Percentiles rank a stretch among this genome's conserved stretches.
phyloP scores from a whole-genome alignment of 92 coral and sea anemone species.

The Parazoanthus atlanticus region DNA sequence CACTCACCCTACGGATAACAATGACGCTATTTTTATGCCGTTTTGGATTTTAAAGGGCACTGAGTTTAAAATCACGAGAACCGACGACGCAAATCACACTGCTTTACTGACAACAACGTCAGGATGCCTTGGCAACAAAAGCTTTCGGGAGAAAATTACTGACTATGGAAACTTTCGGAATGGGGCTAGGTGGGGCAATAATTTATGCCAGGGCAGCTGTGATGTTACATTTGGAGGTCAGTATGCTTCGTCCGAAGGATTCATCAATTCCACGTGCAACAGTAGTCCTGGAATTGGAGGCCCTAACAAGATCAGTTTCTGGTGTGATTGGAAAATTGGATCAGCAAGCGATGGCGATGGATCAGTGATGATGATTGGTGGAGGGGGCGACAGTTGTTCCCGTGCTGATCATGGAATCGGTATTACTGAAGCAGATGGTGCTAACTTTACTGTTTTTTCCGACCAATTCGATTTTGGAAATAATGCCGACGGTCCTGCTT shows the following conservation, averaged over 20 bases:
- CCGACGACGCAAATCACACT: conserved; percentile 27
- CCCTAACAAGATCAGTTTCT: conserved; percentile 27
- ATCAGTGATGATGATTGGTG: conserved; percentile 18
- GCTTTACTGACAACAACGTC: conserved; percentile 31
- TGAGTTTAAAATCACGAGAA: conserved; percentile 43
- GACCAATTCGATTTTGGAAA: conserved; percentile 10
- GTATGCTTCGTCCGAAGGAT: conserved; percentile 17
- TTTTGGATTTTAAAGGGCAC: conserved; percentile 25
- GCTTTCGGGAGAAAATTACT: conserved; percentile 21
- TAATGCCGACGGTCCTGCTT: neutral
- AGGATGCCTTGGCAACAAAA: conserved; percentile 1
- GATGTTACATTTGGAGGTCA: conserved; percentile 14
- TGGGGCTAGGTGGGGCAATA: neutral
- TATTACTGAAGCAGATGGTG: neutral
- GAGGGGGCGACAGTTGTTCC: conserved; percentile 5
- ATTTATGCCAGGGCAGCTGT: neutral
- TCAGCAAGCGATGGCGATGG: neutral
- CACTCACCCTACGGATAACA: conserved; percentile 8
- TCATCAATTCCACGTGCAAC: neutral
- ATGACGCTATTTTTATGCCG: conserved; percentile 1
- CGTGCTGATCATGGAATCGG: conserved; percentile 39
- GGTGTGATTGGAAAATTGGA: neutral
- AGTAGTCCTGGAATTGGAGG: conserved; percentile 14
- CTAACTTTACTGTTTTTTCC: neutral
- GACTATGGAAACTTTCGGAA: conserved; percentile 27